Evolutionary conservation across 2,113 vertebrate species (phyloP).

Genomic region (Zapornia atra): DNA sequence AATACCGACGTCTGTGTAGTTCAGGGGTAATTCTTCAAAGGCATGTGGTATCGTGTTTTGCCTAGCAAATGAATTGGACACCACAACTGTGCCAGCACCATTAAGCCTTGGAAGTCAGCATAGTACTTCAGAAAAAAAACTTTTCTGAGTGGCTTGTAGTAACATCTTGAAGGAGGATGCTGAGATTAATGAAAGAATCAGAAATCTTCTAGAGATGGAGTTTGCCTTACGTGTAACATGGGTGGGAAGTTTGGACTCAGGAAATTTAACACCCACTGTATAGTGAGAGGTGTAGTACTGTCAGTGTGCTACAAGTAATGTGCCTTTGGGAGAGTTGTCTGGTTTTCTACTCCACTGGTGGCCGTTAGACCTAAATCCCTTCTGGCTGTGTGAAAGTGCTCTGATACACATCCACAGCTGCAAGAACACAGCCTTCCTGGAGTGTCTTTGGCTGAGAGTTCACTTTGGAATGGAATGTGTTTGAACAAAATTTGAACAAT

Average conservation of each 20-base stretch:
- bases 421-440: not conserved
- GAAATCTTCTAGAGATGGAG: not conserved
- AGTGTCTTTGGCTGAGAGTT: not conserved
- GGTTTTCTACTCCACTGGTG: not conserved
- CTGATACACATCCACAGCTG: not conserved
- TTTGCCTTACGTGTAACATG: not conserved
- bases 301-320: not conserved
- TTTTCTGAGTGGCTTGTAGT: not conserved
- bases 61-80: not conserved
- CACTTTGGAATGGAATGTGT: not conserved
- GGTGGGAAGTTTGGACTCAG: not conserved
- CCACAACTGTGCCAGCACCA: not conserved
- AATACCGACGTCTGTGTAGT: not conserved
- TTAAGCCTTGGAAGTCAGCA: not conserved
- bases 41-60: not conserved
- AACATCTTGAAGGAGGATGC: not conserved
- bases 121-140: not conserved
- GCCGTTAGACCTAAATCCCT: not conserved
- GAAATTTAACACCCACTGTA: not conserved
- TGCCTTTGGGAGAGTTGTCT: not conserved
- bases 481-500: not conserved
- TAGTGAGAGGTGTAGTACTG: not conserved
- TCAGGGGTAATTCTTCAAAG: not conserved
- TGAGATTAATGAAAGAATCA: not conserved
- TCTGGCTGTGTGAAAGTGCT: not conserved